phyloP scores from a whole-genome alignment of 2,888 invertebrate species.

The Bruchidius siliquastri region DNA sequence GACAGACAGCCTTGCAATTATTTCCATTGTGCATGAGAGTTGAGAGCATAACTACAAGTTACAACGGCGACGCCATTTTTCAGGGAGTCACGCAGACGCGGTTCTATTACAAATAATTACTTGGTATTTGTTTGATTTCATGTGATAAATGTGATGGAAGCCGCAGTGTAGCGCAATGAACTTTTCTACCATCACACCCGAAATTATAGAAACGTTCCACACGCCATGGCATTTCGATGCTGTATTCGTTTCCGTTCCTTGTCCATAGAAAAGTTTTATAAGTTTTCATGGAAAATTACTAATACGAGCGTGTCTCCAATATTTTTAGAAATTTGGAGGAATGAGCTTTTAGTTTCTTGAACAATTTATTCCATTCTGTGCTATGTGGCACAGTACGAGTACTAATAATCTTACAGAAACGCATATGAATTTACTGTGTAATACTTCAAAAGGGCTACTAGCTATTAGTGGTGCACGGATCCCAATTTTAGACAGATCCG shows the following conservation, averaged over 20 bases:
- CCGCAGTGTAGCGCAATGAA: neutral
- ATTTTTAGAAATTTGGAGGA: no score
- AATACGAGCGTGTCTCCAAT: no score
- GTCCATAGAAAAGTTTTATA: neutral
- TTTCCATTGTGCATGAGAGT: conserved; percentile 39
- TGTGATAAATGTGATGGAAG: conserved; percentile 17
- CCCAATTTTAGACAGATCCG: no score
- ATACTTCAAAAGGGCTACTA: no score
- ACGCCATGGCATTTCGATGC: conserved; percentile 1
- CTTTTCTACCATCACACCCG: conserved; percentile 7
- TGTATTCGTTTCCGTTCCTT: neutral
- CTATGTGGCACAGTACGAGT: no score
- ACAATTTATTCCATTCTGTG: no score
- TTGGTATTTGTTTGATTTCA: conserved; percentile 36
- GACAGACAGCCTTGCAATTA: conserved; percentile 45
- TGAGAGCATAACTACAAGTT: conserved; percentile 22
- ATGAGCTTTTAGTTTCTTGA: no score
- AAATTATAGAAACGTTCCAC: conserved; percentile 5
- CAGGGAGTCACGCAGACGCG: conserved; percentile 40
- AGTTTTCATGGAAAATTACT: no score
- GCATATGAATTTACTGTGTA: no score
- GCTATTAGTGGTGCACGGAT: no score
- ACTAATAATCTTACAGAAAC: no score
- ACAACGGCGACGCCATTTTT: conserved; percentile 36
- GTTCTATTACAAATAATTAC: conserved; percentile 42